Conservation (phyloP, 2,797 vertebrate genomes). For the Microhierax caerulescens region DNA sequence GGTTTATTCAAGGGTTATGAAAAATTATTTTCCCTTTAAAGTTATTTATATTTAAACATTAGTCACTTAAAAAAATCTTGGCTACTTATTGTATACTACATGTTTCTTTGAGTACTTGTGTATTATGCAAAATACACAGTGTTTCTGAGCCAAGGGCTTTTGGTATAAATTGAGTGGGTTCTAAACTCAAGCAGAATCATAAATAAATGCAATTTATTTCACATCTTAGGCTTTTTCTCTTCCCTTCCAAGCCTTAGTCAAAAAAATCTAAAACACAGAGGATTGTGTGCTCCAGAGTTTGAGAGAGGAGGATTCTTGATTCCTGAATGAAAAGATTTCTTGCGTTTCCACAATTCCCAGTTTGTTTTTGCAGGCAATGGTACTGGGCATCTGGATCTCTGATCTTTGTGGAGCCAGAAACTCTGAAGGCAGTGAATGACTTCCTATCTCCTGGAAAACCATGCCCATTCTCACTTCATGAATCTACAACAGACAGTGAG, state of each 20-base stretch:
- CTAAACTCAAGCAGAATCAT: background rate
- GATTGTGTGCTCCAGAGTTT: background rate
- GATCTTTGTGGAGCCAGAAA: background rate
- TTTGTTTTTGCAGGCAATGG: background rate
- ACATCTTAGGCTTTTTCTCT: background rate
- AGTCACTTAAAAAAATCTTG: constrained; percentile 18
- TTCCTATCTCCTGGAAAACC: constrained; percentile 28
- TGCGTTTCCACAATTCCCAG: background rate
- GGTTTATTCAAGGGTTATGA: background rate
- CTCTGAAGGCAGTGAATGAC: constrained; percentile 2
- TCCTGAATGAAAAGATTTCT: background rate
- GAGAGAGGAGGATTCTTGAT: background rate
- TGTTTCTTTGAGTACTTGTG: constrained; percentile 7
- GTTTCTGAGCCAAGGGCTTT: constrained; percentile 28
- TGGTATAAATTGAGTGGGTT: background rate
- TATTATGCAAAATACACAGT: background rate
- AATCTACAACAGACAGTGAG: background rate
- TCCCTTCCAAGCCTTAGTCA: background rate
- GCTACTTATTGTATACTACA: background rate
- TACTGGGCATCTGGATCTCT: background rate
- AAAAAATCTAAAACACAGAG: background rate
- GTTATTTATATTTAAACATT: constrained; percentile 36
- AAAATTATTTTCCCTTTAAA: background rate
- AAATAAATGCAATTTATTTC: constrained; percentile 25
- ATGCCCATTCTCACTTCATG: background rate